These are phyloP conservation scores for Neodon shergylaensis DNA, from an alignment of 2,113 vertebrate species.

Conservation along the genomic window DNA sequence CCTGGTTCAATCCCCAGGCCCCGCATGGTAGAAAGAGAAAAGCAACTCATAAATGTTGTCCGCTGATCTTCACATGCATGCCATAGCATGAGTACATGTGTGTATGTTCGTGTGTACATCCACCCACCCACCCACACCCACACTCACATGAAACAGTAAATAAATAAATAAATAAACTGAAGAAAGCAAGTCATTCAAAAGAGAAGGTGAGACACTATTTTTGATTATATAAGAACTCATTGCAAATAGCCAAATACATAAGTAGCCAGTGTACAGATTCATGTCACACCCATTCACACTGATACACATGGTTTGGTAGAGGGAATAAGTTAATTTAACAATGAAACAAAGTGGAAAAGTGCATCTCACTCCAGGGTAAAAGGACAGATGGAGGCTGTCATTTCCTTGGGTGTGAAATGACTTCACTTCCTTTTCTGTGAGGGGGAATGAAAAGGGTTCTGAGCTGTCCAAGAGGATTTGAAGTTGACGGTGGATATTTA, in stretches of 20 bases:
- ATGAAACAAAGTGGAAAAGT: slow-evolving; percentile 53
- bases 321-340: background rate
- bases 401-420: slow-evolving; percentile 17
- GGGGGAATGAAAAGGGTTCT: slow-evolving; percentile 8
- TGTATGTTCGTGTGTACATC: no score
- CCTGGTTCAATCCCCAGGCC: background rate
- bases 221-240: slow-evolving; percentile 35
- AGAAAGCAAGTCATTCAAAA: background rate
- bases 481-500: background rate
- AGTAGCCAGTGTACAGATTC: background rate
- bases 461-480: slow-evolving; percentile 18
- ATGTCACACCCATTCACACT: background rate
- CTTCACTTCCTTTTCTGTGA: slow-evolving; percentile 50
- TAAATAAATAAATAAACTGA: background rate
- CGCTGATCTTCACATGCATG: background rate
- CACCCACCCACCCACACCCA: background rate
- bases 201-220: background rate
- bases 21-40: background rate
- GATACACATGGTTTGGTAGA: background rate
- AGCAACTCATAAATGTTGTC: background rate
- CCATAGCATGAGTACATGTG: background rate
- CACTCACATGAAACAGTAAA: background rate
- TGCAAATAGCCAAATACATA: background rate
- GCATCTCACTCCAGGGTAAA: background rate
- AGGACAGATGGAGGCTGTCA: background rate